Conservation (phyloP, 2,113 vertebrate species). For the Podarcis cretensis region DNA sequence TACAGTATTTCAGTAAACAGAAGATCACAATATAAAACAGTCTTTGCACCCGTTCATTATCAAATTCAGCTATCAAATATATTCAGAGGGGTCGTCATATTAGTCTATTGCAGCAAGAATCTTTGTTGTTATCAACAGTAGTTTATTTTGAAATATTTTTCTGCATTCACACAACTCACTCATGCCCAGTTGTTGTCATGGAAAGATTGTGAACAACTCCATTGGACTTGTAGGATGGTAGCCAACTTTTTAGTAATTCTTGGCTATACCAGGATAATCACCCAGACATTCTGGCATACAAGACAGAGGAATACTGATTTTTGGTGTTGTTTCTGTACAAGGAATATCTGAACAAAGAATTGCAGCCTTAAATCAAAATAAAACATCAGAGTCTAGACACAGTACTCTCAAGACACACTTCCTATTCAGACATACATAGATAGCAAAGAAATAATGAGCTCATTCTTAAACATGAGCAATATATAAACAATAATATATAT, state of each 20-base stretch:
- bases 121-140: background rate
- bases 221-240: background rate
- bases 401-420: background rate
- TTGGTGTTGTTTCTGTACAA: background rate
- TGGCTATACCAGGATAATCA: background rate
- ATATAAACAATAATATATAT: too few relatives aligned
- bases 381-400: background rate
- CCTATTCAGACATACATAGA: background rate
- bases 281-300: background rate
- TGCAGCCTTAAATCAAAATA: background rate
- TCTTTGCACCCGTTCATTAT: fast-evolving
- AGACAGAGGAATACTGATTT: background rate
- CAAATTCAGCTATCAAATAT: background rate
- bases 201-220: background rate
- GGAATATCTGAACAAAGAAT: background rate
- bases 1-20: background rate
- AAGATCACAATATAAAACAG: background rate
- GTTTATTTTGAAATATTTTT: background rate
- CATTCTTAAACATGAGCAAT: background rate
- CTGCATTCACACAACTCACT: background rate
- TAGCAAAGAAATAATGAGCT: background rate
- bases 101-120: background rate
- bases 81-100: background rate
- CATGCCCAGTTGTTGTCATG: background rate
- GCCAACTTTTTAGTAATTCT: background rate